Base-by-base conservation (phyloP, 1,140 invertebrate species). In the Sycophaga agraensis region DNA sequence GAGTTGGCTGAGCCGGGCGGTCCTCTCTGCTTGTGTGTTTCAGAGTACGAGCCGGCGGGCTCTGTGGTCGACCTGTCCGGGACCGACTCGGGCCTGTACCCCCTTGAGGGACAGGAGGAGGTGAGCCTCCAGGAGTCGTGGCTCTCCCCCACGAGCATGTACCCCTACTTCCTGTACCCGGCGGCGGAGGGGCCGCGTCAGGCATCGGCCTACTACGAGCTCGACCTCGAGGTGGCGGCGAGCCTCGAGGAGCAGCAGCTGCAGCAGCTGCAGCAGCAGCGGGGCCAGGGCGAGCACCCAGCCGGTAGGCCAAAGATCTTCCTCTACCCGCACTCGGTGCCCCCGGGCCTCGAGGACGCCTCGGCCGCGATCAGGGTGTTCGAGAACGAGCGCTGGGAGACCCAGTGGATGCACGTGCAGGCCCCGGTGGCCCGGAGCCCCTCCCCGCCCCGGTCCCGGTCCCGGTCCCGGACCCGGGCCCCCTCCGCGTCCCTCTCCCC, bases 161-260 rank as follows among this genome's bases (percentile, higher is more conserved):
- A 84, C 67, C 83, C 83, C 65, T 83, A 82, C 77, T 84, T 83
- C 79, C 75, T 84, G 59, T 83, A 82, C 70, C 82, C 82, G 60
- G 76, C 78, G 55, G 77, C 79, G 62, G 75, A 73, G 62, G 75
- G 45, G 39, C 56, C 62, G 7, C 48, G 19, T 2, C 34, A 59
- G 5, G 46, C 55, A 21, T 54, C 56, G 26, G 56, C 69, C 65
- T 77, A 70, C 69, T 70, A 73, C 76, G 81, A 76, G 59, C 71
- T 74, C 65, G 74, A 74, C 51, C 65, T 65, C 46, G 67, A 73
- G 34, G 60, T 68, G 43, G 64, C 45, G 26, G 21, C 55, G 42
- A 65, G 48, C 61, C 67, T 59, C 58, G 63, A 66, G 40, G 66
- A 66, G 43, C 58, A 61, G 63, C 58, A 62, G 12, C 56, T 34